Conservation (phyloP, 2,797 vertebrate genomes). For the Hippopotamyrus pictus region DNA sequence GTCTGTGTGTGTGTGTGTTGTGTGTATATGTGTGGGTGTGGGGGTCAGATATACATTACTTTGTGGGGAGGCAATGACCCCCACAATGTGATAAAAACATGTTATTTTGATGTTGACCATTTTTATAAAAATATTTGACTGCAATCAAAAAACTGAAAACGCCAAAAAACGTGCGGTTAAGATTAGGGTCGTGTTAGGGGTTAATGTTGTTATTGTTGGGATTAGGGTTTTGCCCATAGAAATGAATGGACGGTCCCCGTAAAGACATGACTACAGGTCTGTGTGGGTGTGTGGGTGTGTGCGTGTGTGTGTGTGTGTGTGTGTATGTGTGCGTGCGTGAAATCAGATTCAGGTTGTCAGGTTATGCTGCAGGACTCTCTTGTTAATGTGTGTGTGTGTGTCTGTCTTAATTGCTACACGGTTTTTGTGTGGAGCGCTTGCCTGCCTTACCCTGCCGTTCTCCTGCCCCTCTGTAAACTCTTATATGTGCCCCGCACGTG, state of each 20-base stretch:
- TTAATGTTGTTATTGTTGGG: neutral
- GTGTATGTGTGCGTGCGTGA: neutral
- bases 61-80: no score
- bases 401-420: neutral
- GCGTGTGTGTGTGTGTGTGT: neutral
- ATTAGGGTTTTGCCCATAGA: neutral
- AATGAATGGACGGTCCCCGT: neutral
- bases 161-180: neutral
- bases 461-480: no score
- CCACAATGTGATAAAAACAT: neutral
- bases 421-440: neutral
- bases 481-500: no score
- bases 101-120: neutral
- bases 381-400: neutral
- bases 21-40: neutral
- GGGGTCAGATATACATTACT: no score
- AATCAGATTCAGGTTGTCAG: slow-evolving; percentile 4
- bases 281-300: no score
- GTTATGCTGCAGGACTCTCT: neutral
- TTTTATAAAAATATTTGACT: neutral
- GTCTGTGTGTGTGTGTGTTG: neutral
- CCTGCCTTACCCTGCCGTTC: neutral
- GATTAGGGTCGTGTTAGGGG: neutral
- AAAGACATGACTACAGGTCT: no score
- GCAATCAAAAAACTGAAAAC: neutral